Conservation (phyloP, 2,113 vertebrate genomes). For the Myotis davidii region DNA sequence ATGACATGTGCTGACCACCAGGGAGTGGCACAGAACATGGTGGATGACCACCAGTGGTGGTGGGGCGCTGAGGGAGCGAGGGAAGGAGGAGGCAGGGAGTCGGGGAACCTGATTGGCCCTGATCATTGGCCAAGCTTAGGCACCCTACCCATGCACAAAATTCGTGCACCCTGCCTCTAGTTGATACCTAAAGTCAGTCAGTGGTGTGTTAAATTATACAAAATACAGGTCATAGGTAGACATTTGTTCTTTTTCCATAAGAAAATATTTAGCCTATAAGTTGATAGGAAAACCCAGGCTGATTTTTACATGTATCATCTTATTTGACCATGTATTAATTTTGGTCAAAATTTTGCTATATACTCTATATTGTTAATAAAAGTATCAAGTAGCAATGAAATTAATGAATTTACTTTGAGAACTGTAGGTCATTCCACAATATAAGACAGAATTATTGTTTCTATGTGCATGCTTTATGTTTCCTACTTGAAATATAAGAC, state of each 20-base stretch:
- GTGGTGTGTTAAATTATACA: background rate
- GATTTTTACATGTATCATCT: background rate
- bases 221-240: background rate
- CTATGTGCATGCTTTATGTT: background rate
- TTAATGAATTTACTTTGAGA: constrained; percentile 34
- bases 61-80: too few relatives aligned
- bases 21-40: too few relatives aligned
- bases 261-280: background rate
- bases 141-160: too few relatives aligned
- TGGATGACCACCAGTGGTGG: too few relatives aligned
- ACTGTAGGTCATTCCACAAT: background rate
- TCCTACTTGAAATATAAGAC: background rate
- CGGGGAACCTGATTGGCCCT: too few relatives aligned
- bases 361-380: background rate
- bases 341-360: constrained; percentile 3
- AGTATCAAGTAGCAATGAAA: background rate
- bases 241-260: background rate
- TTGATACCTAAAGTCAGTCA: background rate
- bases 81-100: too few relatives aligned
- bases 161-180: background rate
- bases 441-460: constrained; percentile 27
- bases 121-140: too few relatives aligned
- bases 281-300: background rate
- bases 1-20: too few relatives aligned
- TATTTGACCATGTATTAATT: constrained; percentile 27